Evolutionary conservation across 2,113 vertebrate species (phyloP).

Genomic region (Syrrhaptes paradoxus): DNA sequence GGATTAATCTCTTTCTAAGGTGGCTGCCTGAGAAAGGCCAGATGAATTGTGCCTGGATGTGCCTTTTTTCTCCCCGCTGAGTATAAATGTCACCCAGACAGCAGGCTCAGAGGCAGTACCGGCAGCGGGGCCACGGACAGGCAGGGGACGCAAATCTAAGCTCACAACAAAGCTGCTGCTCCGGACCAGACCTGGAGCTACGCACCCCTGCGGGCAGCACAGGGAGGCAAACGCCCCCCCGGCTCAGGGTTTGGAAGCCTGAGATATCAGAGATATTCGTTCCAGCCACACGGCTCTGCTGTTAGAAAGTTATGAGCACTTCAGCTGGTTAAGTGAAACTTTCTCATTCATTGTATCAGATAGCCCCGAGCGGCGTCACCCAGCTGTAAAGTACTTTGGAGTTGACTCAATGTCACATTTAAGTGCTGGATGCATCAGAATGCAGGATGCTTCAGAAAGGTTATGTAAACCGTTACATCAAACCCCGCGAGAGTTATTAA

Average conservation of each 20-base stretch:
- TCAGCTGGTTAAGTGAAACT: neutral
- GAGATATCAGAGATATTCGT: neutral
- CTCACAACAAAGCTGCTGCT: fast-evolving
- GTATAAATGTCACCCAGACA: slow-evolving; percentile 37
- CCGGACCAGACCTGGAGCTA: neutral
- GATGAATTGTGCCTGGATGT: neutral
- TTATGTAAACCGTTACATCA: slow-evolving; percentile 61
- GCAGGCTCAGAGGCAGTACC: neutral
- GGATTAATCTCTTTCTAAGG: slow-evolving; percentile 16
- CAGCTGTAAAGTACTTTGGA: slow-evolving; percentile 4
- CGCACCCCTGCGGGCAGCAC: fast-evolving
- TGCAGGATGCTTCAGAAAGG: slow-evolving; percentile 47
- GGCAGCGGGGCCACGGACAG: neutral
- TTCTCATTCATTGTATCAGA: neutral
- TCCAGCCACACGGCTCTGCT: neutral
- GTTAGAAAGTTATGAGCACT: neutral
- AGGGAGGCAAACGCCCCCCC: neutral
- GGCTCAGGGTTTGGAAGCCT: neutral
- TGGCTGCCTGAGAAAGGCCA: slow-evolving; percentile 44
- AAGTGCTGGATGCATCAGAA: slow-evolving; percentile 36
- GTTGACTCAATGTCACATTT: slow-evolving; percentile 51
- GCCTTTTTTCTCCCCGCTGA: neutral
- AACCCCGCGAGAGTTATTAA: slow-evolving; percentile 53
- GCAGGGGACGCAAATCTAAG: neutral
- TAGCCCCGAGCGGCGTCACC: neutral